A percentile compares a stretch with the other conserved stretches of the same genome.
phyloP scores from a whole-genome alignment of 2,797 vertebrate species.

The Myotis planiceps region DNA sequence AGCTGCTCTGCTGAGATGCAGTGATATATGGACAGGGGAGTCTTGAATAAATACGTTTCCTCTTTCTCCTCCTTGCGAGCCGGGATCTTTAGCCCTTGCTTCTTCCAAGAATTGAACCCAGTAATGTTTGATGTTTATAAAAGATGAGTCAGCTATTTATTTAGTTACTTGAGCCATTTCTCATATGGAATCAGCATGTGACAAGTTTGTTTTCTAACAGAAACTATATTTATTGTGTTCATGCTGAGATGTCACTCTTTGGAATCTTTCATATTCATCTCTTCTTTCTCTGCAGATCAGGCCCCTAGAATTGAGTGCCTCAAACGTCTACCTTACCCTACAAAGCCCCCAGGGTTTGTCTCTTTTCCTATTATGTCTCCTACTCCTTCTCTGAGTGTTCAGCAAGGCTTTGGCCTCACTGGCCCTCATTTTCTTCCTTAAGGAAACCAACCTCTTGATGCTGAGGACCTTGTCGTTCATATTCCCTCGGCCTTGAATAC shows the following conservation, averaged over 20 bases:
- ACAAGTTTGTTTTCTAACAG: background rate
- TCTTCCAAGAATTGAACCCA: background rate
- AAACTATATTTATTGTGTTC: background rate
- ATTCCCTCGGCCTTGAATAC: background rate
- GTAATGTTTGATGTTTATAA: background rate
- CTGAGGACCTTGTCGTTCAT: background rate
- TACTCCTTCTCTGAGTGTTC: background rate
- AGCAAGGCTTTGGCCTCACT: background rate
- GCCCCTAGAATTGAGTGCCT: background rate
- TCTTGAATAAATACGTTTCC: constrained; percentile 42
- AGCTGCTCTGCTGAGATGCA: constrained; percentile 54
- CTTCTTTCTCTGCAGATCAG: background rate
- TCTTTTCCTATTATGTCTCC: background rate
- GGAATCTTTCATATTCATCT: background rate
- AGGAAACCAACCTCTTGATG: background rate
- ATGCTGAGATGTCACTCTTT: background rate
- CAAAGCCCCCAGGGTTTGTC: background rate
- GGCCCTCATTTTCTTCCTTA: background rate
- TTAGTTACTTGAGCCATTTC: background rate
- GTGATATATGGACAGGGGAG: constrained; percentile 25
- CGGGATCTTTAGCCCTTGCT: background rate
- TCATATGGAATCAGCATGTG: background rate
- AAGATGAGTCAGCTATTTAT: background rate
- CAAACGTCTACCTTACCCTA: background rate
- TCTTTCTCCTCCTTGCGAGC: background rate